Evolutionary conservation across 2,113 vertebrate species (phyloP).

Genomic region (Archilochus colubris): DNA sequence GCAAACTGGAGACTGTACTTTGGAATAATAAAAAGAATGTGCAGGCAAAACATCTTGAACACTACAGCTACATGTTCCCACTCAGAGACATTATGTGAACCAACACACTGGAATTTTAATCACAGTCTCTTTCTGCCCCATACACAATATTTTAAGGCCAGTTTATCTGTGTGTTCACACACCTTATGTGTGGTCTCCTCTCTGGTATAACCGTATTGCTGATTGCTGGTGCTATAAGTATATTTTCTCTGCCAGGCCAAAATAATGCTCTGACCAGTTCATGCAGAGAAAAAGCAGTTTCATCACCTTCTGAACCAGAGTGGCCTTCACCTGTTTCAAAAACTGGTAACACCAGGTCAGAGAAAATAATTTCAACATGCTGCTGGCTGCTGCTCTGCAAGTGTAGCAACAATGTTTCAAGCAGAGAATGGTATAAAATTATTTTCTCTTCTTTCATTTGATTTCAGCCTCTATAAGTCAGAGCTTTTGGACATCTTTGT

Average conservation of each 20-base stretch:
- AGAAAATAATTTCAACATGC: background rate
- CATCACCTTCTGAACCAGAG: background rate
- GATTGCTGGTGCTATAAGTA: background rate
- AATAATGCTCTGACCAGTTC: background rate
- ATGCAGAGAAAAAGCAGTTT: background rate
- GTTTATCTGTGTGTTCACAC: background rate
- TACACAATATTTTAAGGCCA: background rate
- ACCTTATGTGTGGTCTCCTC: background rate
- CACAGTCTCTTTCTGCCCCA: background rate
- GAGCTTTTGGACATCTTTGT: background rate
- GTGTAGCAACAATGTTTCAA: background rate
- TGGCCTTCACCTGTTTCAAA: background rate
- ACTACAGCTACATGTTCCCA: background rate
- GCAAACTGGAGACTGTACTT: background rate
- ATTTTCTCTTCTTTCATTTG: background rate
- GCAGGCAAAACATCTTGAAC: background rate
- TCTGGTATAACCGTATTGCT: background rate
- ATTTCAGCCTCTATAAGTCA: background rate
- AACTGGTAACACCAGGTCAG: background rate
- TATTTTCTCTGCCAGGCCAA: background rate
- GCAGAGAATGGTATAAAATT: background rate
- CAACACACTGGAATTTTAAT: background rate
- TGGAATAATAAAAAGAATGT: background rate
- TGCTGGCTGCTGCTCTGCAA: background rate
- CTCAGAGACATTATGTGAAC: background rate